phyloP scores from a whole-genome alignment of 2,113 vertebrate genomes.

The Tor tambroides region DNA sequence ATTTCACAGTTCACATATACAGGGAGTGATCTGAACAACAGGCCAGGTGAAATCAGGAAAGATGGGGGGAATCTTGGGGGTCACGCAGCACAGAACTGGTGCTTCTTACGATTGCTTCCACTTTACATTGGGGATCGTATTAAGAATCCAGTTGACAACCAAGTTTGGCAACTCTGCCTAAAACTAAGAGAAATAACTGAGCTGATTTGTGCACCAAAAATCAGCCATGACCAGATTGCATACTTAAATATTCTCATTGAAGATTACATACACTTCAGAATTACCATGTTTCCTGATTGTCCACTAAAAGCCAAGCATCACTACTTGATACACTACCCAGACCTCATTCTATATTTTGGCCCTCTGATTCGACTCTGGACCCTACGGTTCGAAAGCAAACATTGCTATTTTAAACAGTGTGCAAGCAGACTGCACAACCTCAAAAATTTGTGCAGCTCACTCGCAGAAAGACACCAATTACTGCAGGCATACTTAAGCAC shows the following conservation, averaged over 20 bases:
- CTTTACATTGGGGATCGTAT: slow-evolving; percentile 32
- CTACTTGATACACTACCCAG: slow-evolving; percentile 43
- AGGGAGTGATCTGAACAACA: slow-evolving; percentile 24
- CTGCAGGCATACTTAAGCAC: slow-evolving; percentile 52
- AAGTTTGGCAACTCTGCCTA: slow-evolving; percentile 28
- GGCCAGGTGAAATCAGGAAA: background rate
- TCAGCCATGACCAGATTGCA: slow-evolving; percentile 23
- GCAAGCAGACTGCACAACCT: slow-evolving; percentile 54
- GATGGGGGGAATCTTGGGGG: background rate
- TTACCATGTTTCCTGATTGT: slow-evolving; percentile 3
- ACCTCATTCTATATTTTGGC: slow-evolving; percentile 34
- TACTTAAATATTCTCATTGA: slow-evolving; percentile 47
- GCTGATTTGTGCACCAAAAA: slow-evolving; percentile 34
- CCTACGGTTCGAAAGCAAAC: slow-evolving; percentile 57
- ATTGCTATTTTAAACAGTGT: slow-evolving; percentile 56
- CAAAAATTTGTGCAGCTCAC: slow-evolving; percentile 54
- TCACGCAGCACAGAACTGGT: slow-evolving; percentile 47
- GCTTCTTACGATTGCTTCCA: slow-evolving; percentile 1
- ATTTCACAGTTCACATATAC: slow-evolving; percentile 38
- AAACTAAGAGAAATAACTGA: slow-evolving; percentile 22
- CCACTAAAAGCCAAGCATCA: slow-evolving; percentile 46
- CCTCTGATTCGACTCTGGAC: slow-evolving; percentile 51
- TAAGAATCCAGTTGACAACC: slow-evolving; percentile 2
- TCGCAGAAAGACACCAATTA: slow-evolving; percentile 58
- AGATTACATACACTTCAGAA: slow-evolving; percentile 49